Percentiles rank a stretch among this genome's conserved stretches.
Conservation (phyloP, 1,140 invertebrate species). For the Triops longicaudatus region DNA sequence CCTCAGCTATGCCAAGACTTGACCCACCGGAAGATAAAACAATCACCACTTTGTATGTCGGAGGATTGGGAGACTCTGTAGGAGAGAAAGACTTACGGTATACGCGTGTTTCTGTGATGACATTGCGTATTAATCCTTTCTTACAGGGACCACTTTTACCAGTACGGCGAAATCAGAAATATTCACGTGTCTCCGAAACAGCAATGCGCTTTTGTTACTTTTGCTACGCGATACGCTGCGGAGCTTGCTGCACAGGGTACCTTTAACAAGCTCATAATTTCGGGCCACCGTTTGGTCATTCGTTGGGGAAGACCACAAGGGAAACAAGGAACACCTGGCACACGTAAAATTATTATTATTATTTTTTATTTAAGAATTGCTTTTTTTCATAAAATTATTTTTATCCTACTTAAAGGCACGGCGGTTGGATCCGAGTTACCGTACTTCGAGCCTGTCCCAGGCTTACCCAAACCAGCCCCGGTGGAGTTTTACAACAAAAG, state of each 20-base stretch:
- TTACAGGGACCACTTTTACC: slow-evolving; percentile 83
- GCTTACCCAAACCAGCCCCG: slow-evolving; percentile 57
- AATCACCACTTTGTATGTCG: slow-evolving; percentile 94
- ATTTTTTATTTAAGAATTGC: background rate
- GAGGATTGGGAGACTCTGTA: slow-evolving; percentile 79
- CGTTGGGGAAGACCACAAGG: slow-evolving; percentile 94
- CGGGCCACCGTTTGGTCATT: slow-evolving; percentile 78
- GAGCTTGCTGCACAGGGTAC: slow-evolving; percentile 92
- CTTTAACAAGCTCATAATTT: slow-evolving; percentile 88
- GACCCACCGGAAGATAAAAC: slow-evolving; percentile 91
- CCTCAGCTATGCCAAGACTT: slow-evolving; percentile 86
- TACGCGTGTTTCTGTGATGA: slow-evolving; percentile 19
- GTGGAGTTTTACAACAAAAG: slow-evolving; percentile 46
- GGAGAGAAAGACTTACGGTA: slow-evolving; percentile 80
- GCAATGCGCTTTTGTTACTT: slow-evolving; percentile 97
- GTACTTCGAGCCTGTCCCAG: slow-evolving; percentile 26
- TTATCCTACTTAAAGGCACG: background rate
- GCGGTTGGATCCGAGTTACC: background rate
- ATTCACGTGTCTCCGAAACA: slow-evolving; percentile 85
- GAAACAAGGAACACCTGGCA: slow-evolving; percentile 38
- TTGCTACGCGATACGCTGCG: slow-evolving; percentile 76
- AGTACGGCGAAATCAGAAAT: slow-evolving; percentile 95
- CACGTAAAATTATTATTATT: background rate
- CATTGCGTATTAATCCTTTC: background rate
- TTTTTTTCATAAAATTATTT: background rate